A percentile compares a stretch with the other conserved stretches of the same genome.
These are phyloP conservation scores for Labroides dimidiatus DNA, from an alignment of 2,797 vertebrate species.

Conservation along the genomic window DNA sequence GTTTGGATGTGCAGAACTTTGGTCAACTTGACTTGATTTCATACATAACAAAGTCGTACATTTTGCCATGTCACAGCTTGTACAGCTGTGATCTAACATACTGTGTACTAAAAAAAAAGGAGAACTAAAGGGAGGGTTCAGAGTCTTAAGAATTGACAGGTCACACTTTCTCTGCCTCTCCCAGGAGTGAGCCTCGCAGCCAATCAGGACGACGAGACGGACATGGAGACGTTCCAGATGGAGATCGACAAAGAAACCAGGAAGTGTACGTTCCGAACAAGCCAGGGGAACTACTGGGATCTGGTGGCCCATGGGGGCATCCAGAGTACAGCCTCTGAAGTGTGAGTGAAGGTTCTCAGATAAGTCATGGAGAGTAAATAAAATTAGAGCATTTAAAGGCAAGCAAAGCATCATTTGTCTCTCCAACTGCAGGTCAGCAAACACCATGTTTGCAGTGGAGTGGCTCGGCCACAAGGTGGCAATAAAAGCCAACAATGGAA, in stretches of 20 bases:
- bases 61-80: neutral
- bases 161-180: slow-evolving; percentile 21
- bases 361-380: neutral
- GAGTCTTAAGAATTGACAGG: slow-evolving; percentile 2
- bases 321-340: slow-evolving; percentile 91
- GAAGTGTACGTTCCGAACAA: slow-evolving; percentile 92
- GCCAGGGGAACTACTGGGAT: slow-evolving; percentile 93
- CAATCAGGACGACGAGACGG: slow-evolving; percentile 96
- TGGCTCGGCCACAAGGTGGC: slow-evolving; percentile 93
- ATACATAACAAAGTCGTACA: too few relatives aligned
- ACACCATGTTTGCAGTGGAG: slow-evolving; percentile 94
- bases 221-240: slow-evolving; percentile 97
- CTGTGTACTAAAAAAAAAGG: neutral
- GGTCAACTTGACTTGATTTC: neutral
- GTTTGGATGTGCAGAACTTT: too few relatives aligned
- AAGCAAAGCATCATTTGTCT: neutral
- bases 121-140: neutral
- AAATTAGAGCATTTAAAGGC: neutral
- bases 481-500: slow-evolving; percentile 92
- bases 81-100: neutral
- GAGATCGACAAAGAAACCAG: slow-evolving; percentile 92
- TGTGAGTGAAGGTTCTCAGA: slow-evolving; percentile 81
- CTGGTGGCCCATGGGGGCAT: slow-evolving; percentile 94
- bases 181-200: slow-evolving; percentile 94
- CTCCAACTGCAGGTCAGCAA: slow-evolving; percentile 82